phyloP scores from a whole-genome alignment of 2,888 invertebrate genomes.

The Tanypteryx hageni region DNA sequence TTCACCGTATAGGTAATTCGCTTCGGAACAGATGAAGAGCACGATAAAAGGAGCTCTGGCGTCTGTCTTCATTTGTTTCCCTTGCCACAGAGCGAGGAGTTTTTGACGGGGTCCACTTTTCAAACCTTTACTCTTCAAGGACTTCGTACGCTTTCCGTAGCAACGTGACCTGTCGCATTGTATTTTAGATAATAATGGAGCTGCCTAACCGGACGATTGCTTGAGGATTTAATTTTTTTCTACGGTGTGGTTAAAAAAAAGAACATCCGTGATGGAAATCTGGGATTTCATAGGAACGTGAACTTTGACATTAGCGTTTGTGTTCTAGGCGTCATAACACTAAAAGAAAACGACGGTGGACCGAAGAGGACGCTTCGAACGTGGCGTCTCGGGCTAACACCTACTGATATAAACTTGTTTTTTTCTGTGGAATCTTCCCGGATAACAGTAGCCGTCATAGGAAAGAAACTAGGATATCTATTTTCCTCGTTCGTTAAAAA shows the following conservation, averaged over 20 bases:
- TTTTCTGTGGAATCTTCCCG: too few species aligned
- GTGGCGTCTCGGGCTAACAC: too few species aligned
- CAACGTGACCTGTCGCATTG: slow-evolving; percentile 3
- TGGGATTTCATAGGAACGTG: not conserved
- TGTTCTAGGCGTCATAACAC: too few species aligned
- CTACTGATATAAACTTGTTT: too few species aligned
- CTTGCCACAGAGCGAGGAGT: not conserved
- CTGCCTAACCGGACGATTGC: not conserved
- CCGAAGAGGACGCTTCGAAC: too few species aligned
- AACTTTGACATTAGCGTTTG: not conserved
- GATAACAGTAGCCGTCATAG: too few species aligned
- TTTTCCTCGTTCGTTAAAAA: too few species aligned
- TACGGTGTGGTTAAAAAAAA: not conserved
- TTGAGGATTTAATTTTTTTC: not conserved
- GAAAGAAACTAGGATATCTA: too few species aligned
- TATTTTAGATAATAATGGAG: not conserved
- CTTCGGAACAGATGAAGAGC: slow-evolving; percentile 22
- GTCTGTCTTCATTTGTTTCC: slow-evolving; percentile 1
- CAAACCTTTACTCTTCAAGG: not conserved
- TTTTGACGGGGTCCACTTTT: not conserved
- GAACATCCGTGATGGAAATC: not conserved
- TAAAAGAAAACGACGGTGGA: too few species aligned
- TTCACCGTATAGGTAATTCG: not conserved
- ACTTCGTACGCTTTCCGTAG: not conserved
- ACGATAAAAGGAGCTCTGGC: not conserved